Percentiles rank a stretch among this genome's conserved stretches.
These are phyloP conservation scores for cattle (Bos taurus) DNA, from an alignment of 2,113 vertebrate genomes.

Conservation along the genomic window DNA sequence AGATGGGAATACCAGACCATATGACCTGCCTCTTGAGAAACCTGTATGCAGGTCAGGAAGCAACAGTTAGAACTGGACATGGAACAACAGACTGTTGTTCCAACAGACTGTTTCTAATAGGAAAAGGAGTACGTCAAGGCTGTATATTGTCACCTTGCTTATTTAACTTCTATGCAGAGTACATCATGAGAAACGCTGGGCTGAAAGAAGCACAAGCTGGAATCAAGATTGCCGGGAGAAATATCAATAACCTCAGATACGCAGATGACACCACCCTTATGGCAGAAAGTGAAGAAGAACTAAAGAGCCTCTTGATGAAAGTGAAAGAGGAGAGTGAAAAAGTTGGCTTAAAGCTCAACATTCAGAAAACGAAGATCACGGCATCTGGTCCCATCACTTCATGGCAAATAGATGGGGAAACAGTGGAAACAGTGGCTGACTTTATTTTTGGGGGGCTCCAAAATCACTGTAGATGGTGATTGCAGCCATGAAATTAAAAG, in stretches of 20 bases:
- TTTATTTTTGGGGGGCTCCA: neutral
- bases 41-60: neutral
- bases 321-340: neutral
- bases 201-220: neutral
- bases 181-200: fast-evolving
- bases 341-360: neutral
- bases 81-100: neutral
- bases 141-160: neutral
- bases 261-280: neutral
- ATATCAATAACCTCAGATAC: neutral
- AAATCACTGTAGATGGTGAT: neutral
- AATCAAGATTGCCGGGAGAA: neutral
- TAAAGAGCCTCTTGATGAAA: neutral
- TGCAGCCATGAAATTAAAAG: neutral
- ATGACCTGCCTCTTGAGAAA: neutral
- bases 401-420: neutral
- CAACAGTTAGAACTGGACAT: neutral
- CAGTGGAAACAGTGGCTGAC: neutral
- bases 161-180: neutral
- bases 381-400: neutral
- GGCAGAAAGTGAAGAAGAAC: neutral
- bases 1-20: neutral
- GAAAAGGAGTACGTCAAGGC: neutral
- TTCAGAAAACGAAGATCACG: neutral
- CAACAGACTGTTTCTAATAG: neutral